Conservation (phyloP, 2,888 invertebrate species). For the Asteroscopus sphinx region DNA sequence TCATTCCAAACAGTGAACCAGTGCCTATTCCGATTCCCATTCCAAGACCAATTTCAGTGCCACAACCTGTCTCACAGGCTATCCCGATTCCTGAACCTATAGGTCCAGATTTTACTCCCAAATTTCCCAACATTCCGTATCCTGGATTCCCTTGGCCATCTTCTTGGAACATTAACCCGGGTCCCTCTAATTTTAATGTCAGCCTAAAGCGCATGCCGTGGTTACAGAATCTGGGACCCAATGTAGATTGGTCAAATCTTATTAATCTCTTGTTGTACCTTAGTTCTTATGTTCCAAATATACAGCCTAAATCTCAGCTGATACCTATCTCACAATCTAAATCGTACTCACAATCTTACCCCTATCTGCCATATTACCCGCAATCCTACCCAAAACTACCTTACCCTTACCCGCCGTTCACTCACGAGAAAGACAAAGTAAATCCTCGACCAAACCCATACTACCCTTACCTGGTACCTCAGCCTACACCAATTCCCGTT, state of each 20-base stretch:
- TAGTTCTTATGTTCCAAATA: constrained; percentile 19
- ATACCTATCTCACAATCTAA: constrained; percentile 1
- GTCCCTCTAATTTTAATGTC: constrained; percentile 15
- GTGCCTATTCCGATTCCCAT: constrained; percentile 1
- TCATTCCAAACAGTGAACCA: constrained; percentile 19
- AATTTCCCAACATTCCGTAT: neutral
- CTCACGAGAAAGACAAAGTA: neutral
- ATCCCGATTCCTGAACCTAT: constrained; percentile 14
- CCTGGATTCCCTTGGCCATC: constrained; percentile 19
- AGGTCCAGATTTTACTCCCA: constrained; percentile 11
- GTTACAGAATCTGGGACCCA: constrained; percentile 4
- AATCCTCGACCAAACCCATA: neutral
- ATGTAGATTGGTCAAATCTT: constrained; percentile 14
- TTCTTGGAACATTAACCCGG: constrained; percentile 13
- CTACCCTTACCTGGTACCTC: neutral
- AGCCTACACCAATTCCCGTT: neutral
- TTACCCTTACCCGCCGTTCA: constrained; percentile 30
- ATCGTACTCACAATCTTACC: constrained; percentile 7
- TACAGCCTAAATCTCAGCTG: constrained; percentile 1
- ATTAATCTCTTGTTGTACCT: constrained; percentile 21
- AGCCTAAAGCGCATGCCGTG: constrained; percentile 13
- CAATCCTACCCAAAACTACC: constrained; percentile 19
- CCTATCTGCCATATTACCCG: constrained; percentile 9
- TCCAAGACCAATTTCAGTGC: constrained; percentile 7
- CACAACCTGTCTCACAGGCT: constrained; percentile 10